Conservation (phyloP, 2,888 invertebrate species). For the Lithophane socia region DNA sequence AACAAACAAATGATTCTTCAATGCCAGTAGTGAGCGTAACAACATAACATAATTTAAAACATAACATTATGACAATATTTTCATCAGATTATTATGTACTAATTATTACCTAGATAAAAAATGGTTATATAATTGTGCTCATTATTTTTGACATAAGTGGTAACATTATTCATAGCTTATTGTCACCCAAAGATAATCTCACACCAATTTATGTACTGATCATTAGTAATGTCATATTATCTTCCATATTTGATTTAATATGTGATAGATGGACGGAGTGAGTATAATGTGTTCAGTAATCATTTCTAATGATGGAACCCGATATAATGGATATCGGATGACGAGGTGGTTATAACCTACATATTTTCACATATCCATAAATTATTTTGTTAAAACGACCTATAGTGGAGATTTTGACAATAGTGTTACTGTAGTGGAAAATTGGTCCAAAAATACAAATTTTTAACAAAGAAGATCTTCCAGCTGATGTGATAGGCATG, state of each 20-base stretch:
- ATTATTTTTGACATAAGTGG: not conserved
- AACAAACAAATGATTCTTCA: not conserved
- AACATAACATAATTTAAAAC: not conserved
- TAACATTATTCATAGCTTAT: constrained; percentile 13
- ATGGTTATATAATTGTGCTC: not conserved
- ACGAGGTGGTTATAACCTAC: not conserved
- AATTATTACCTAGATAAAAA: not conserved
- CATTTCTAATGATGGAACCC: not conserved
- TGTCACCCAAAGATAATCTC: constrained; percentile 11
- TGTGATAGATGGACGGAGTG: not conserved
- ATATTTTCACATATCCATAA: not conserved
- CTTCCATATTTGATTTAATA: constrained; percentile 17
- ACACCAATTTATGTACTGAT: not conserved
- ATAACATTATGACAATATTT: not conserved
- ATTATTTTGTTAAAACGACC: no score
- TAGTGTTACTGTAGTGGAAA: no score
- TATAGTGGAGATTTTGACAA: no score
- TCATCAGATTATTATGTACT: not conserved
- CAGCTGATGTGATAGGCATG: no score
- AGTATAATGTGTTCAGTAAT: not conserved
- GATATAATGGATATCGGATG: not conserved
- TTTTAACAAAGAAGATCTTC: not conserved
- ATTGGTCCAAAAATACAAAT: no score
- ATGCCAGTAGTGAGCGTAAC: not conserved
- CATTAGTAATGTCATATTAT: not conserved